phyloP scores from a whole-genome alignment of 1,140 invertebrate species.

The Ceratosolen fusciceps region DNA sequence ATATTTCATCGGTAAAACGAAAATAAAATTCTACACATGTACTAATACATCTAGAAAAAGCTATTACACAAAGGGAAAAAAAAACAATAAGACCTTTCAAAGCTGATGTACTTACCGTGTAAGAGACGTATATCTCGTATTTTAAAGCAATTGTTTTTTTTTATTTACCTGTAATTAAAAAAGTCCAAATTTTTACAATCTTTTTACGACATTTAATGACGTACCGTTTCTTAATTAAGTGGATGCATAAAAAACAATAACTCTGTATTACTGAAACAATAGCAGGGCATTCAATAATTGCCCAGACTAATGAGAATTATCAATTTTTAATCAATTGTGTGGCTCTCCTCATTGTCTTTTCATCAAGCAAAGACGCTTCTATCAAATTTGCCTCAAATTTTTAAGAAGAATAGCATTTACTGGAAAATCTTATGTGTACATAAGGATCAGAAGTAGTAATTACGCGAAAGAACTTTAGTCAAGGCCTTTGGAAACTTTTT shows the following conservation, averaged over 20 bases:
- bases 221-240: background rate
- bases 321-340: background rate
- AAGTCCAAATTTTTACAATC: conserved; percentile 14
- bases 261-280: background rate
- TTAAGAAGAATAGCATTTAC: background rate
- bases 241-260: conserved; percentile 4
- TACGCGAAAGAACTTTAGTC: too few species aligned
- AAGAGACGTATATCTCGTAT: conserved; percentile 17
- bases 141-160: conserved; percentile 23
- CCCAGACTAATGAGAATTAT: background rate
- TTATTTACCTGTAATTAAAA: conserved; percentile 26
- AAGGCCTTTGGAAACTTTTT: too few species aligned
- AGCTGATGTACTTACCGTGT: conserved; percentile 13
- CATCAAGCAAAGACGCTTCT: background rate
- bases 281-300: background rate
- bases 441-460: too few species aligned
- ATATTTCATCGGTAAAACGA: background rate
- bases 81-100: conserved; percentile 8
- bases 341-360: background rate
- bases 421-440: background rate
- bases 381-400: background rate
- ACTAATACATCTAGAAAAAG: background rate
- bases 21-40: background rate
- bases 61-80: background rate
- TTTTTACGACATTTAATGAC: background rate